Evolutionary conservation across 2,797 vertebrate genomes (phyloP), one percentile per base, ranked within the genome.

Genomic region (Aeoliscus strigatus): DNA sequence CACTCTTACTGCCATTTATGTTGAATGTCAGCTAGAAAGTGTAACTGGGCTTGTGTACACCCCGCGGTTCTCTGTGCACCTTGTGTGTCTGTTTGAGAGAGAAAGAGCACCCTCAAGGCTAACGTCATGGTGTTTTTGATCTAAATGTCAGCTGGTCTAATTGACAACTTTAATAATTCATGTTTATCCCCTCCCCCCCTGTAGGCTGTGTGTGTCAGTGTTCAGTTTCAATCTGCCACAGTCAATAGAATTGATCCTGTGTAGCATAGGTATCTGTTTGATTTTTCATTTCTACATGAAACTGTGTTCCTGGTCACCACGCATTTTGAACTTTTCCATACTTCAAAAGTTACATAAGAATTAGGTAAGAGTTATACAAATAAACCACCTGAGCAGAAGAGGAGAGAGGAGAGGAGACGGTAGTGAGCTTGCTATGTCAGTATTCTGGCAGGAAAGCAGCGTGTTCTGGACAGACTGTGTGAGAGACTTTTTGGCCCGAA

Each of bases 91-190:
- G 28, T 27, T 29, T 33, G 16, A 17, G 55, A 21, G 36, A 35
- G 51, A 63, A 35, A 48, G 35, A 38, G 56, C 46, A 42, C 5
- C 25, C 57, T 79, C 78, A 87, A 85, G 77, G 81, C 60, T 76
- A 75, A 42, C 60, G 64, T 81, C 77, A 66, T 46, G 51, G 71
- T 71, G 74, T 72, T 79, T 82, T 82, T 87, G 80, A 85, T 85
- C 78, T 69, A 86, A 88, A 87, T 87, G 83, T 83, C 85, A 86
- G 60, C 57, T 59, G 40, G 39, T 73, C 74, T 87, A 87, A 88
- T 86, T 85, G 83, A 72, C 73, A 71, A 76, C 78, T 84, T 87
- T 67, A 84, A 83, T 83, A 82, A 82, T 83, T 84, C 77, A 84
- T 55, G 70, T 61, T 55, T 51, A 70, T 66, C 47, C 51, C 46